Percentiles rank a stretch among this genome's conserved stretches.
These are phyloP conservation scores for Luehdorfia chinensis DNA, from an alignment of 1,140 invertebrate genomes.

Conservation along the genomic window DNA sequence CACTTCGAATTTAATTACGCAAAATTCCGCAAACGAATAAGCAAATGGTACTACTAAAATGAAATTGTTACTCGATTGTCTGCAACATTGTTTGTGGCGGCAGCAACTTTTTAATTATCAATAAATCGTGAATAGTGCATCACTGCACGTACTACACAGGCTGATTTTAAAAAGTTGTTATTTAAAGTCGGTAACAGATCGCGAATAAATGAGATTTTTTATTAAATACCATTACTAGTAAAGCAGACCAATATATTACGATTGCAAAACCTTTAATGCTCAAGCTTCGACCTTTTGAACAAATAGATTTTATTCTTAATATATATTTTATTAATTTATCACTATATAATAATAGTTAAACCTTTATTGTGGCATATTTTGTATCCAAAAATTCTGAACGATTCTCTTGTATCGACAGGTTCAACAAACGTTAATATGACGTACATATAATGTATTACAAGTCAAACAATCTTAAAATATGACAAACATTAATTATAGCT, in stretches of 20 bases:
- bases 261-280: slow-evolving; percentile 16
- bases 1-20: slow-evolving; percentile 63
- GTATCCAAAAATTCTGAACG: too few relatives aligned
- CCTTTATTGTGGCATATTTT: too few relatives aligned
- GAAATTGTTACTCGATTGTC: slow-evolving; percentile 45
- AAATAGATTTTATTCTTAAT: slow-evolving; percentile 25
- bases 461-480: too few relatives aligned
- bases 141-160: slow-evolving; percentile 9
- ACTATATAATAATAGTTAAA: slow-evolving; percentile 38
- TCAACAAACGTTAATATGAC: too few relatives aligned
- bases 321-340: slow-evolving; percentile 44
- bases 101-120: slow-evolving; percentile 23
- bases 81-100: slow-evolving; percentile 46
- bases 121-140: not conserved
- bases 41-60: slow-evolving; percentile 31
- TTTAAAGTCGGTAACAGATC: not conserved
- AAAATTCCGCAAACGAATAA: slow-evolving; percentile 61
- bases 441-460: too few relatives aligned
- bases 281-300: slow-evolving; percentile 27
- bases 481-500: too few relatives aligned
- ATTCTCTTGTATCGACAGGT: too few relatives aligned
- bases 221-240: not conserved
- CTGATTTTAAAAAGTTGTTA: not conserved
- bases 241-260: slow-evolving; percentile 6
- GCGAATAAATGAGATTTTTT: slow-evolving; percentile 1